phyloP scores from a whole-genome alignment of 2,797 vertebrate genomes.

The Pampus argenteus region DNA sequence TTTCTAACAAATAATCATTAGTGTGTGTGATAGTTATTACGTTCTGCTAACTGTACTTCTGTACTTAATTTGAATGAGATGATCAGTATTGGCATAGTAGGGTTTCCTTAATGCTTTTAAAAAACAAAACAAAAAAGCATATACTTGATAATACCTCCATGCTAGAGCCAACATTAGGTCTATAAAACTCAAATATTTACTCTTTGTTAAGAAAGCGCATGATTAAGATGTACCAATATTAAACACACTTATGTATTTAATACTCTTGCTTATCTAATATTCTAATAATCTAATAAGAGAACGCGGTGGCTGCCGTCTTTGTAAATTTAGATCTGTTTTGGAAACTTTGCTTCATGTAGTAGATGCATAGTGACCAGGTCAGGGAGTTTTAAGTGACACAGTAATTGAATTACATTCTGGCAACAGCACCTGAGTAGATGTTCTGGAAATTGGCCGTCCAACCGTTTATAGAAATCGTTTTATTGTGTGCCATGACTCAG shows the following conservation, averaged over 20 bases:
- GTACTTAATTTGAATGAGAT: no score
- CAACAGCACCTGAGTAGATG: constrained; percentile 11
- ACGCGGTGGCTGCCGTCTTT: constrained; percentile 17
- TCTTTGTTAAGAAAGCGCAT: neutral
- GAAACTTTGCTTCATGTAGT: constrained; percentile 28
- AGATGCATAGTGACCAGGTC: constrained; percentile 22
- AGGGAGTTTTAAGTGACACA: constrained; percentile 43
- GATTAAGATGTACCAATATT: constrained; percentile 2
- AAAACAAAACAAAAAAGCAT: neutral
- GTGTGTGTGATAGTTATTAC: neutral
- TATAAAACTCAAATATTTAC: neutral
- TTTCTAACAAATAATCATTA: no score
- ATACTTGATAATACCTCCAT: neutral
- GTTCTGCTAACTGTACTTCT: no score
- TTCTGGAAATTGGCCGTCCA: constrained; percentile 26
- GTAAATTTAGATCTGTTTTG: constrained; percentile 13
- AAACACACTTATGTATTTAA: neutral
- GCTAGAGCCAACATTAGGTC: neutral
- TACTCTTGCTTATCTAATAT: constrained; percentile 12
- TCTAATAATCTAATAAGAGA: constrained; percentile 10
- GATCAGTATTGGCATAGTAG: no score
- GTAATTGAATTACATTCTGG: constrained; percentile 44
- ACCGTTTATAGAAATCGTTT: constrained; percentile 29
- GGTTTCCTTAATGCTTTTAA: no score
- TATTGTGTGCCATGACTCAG: constrained; percentile 26